Conservation (phyloP, 2,888 invertebrate genomes). For the Conchocele bisecta region DNA sequence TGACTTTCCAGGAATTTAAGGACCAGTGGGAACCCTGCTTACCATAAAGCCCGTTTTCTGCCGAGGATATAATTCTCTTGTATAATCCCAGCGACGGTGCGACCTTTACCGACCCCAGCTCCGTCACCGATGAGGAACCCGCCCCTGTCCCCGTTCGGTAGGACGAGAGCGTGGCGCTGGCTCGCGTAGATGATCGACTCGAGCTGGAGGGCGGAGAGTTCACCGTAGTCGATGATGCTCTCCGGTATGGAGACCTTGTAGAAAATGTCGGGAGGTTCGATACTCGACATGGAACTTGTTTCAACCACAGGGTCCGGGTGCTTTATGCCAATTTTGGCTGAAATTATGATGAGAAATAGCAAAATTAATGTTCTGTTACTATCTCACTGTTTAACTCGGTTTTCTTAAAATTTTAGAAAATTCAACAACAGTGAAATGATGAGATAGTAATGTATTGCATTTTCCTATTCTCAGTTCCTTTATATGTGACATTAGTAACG, state of each 20-base stretch:
- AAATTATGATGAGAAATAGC: slow-evolving; percentile 35
- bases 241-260: slow-evolving; percentile 88
- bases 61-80: slow-evolving; percentile 98
- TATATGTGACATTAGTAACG: too few species aligned
- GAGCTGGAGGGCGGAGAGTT: slow-evolving; percentile 96
- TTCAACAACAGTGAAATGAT: too few species aligned
- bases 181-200: slow-evolving; percentile 99
- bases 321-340: slow-evolving; percentile 95
- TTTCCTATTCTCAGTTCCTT: too few species aligned
- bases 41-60: slow-evolving; percentile 97
- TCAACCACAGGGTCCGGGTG: slow-evolving; percentile 99
- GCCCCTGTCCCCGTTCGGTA: slow-evolving; percentile 94
- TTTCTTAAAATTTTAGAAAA: neutral
- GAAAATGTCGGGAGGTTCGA: slow-evolving; percentile 96
- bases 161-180: slow-evolving; percentile 95
- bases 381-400: neutral
- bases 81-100: slow-evolving; percentile 98
- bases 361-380: neutral
- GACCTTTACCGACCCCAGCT: slow-evolving; percentile 86
- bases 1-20: too few species aligned
- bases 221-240: slow-evolving; percentile 90
- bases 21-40: slow-evolving; percentile 11
- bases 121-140: slow-evolving; percentile 99
- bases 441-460: too few species aligned
- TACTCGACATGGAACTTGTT: slow-evolving; percentile 97